Evolutionary conservation across 1,140 invertebrate genomes (phyloP), one percentile per base, ranked within the genome.

Genomic region (Hypsibius dujardini): DNA sequence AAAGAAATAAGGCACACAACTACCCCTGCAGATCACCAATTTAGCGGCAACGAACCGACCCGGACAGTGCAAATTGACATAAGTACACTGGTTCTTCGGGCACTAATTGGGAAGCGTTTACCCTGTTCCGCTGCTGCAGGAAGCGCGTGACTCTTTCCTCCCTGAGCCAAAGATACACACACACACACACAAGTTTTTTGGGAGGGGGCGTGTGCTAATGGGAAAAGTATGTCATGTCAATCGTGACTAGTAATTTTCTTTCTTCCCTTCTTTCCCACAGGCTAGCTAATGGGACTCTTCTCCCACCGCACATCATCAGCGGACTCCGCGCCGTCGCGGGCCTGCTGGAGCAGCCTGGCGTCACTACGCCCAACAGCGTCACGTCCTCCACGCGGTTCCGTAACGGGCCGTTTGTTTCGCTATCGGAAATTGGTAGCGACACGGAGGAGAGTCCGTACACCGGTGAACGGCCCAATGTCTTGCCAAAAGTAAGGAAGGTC

Each of bases 381-480:
- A 28, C 50, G 50, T 7, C 12, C 12, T 67, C 62, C 12, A 42
- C 62, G 12, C 62, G 62, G 45, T 7, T 15, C 7, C 12, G 40
- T 7, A 67, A 67, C 42, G 62, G 62, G 12, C 62, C 62, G 3
- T 67, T 67, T 42, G 62, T 67, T 12, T 67, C 62, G 7, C 40
- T 67, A 3, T 15, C 62, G 12, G 62, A 67, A 42, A 46, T 56
- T 1, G 28, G 46, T 46, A 71, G 71, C 1, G 83, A 84, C 74
- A 78, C 78, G 12, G 82, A 84, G 75, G 83, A 84, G 59, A 81
- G 80, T 71, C 83, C 83, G 1, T 84, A 82, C 75, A 84, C 82
- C 0, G 83, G 83, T 15, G 83, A 84, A 73, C 77, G 80, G 72
- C 79, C 82, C 1, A 77, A 76, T n/a, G 75, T 76, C 59, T 70